phyloP scores from a whole-genome alignment of 2,113 vertebrate species.

The Okapia johnstoni region DNA sequence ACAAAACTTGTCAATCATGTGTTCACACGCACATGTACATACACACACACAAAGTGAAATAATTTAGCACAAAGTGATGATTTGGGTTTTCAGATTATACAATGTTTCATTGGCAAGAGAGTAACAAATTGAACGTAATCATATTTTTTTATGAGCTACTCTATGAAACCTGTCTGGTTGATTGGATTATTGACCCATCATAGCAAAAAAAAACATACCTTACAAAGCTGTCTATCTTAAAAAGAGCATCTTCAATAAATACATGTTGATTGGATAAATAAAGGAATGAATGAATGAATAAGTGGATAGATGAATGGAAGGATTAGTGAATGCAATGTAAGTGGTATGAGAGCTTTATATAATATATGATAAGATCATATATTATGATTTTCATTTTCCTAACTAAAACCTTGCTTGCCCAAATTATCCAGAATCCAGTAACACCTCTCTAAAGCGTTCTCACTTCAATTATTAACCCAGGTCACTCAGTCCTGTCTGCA shows the following conservation, averaged over 20 bases:
- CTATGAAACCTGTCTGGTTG: background rate
- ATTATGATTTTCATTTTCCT: background rate
- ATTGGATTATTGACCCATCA: background rate
- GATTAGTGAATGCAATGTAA: background rate
- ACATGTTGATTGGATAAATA: background rate
- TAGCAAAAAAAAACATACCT: background rate
- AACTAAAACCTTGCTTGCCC: background rate
- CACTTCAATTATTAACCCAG: background rate
- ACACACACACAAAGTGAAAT: background rate
- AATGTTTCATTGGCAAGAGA: background rate
- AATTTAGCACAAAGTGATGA: background rate
- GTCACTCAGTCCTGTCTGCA: background rate
- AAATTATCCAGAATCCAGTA: background rate
- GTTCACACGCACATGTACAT: background rate
- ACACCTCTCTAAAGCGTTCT: background rate
- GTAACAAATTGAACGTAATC: background rate
- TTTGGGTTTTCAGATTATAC: background rate
- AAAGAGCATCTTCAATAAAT: background rate
- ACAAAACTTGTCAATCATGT: background rate
- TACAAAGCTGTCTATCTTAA: background rate
- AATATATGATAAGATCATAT: background rate
- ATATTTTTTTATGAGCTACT: background rate
- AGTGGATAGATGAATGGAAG: background rate
- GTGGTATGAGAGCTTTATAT: background rate
- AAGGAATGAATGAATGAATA: background rate